Base-by-base conservation (phyloP, 2,113 vertebrate genomes). In the Oncorhynchus tshawytscha region DNA sequence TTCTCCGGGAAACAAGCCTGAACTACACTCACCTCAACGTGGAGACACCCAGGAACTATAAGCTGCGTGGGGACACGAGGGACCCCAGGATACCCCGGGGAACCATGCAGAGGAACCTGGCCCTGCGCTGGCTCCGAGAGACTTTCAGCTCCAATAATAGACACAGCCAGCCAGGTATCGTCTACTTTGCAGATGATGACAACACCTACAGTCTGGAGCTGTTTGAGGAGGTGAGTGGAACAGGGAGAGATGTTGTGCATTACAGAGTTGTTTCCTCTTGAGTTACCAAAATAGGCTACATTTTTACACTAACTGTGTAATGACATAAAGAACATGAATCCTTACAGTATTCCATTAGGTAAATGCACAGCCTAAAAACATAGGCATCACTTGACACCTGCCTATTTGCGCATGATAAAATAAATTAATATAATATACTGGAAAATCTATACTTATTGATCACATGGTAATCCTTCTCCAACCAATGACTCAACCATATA, bases 181-280 rank as follows among this genome's bases (percentile, higher is more conserved):
- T 99, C 51, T 99, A 98, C 83, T 99, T 99, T 88, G 97, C 96
- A 0, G 97, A 99, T 1, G 97, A 99, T 83, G 97, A 98, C 89
- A 99, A 98, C 88, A 96, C 96, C 0, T 99, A 99, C 86, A 98
- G 96, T 88, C 89, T 96, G 90, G 94, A 98, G 80, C 93, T 99
- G 80, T 98, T 99, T 88, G 96, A 99, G 78, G 97, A 99, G 95
- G 97, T 98, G 87, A 85, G 25, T 29, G 15, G 25, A 68, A 68
- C n/a, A 22, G n/a, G n/a, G 59, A 62, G 59, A 22, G 59, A 22
- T 62, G 59, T 62, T 62, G n/a, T 62, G 8, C n/a, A 62, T 5
- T 8, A 62, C 54, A 24, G 3, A 22, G n/a, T 25, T 34, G 3
- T 29, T 29, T 49, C 29, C 57, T 27, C 22, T 59, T 25, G n/a